Conservation (phyloP, 1,140 invertebrate species). For the Pectinophora gossypiella region DNA sequence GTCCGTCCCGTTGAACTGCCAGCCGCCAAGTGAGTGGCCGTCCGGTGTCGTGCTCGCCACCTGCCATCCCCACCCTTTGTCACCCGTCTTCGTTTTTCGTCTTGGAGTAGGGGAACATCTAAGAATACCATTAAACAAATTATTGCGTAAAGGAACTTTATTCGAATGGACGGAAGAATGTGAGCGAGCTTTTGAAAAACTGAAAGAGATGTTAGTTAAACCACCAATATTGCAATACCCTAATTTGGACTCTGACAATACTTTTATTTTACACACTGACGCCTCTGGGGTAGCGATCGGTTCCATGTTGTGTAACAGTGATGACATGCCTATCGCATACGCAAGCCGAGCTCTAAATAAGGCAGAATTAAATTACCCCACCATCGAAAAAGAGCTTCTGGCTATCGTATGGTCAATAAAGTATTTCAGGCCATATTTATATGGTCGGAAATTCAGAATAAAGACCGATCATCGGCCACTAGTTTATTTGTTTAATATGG, state of each 20-base stretch:
- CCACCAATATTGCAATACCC: not conserved
- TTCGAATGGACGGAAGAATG: not conserved
- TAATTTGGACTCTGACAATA: not conserved
- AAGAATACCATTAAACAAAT: not conserved
- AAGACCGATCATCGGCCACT: constrained; percentile 57
- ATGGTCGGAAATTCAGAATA: constrained; percentile 37
- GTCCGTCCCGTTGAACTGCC: too few species aligned
- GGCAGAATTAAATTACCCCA: constrained; percentile 52
- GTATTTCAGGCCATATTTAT: constrained; percentile 13
- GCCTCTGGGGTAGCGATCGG: not conserved
- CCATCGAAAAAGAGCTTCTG: constrained; percentile 59
- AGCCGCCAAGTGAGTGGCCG: too few species aligned
- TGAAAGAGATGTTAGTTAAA: constrained; percentile 8
- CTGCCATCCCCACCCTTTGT: too few species aligned
- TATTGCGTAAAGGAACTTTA: not conserved
- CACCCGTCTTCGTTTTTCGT: too few species aligned
- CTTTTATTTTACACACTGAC: not conserved
- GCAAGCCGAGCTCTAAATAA: constrained; percentile 45
- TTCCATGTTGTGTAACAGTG: constrained; percentile 13
- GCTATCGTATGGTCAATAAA: constrained; percentile 57
- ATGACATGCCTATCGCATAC: constrained; percentile 37
- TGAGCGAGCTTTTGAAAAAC: constrained; percentile 17
- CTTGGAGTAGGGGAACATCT: too few species aligned
- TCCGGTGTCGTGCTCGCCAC: too few species aligned
- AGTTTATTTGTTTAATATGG: constrained; percentile 16